Base-by-base conservation (phyloP, 2,888 invertebrate species). In the Aelia acuminata region DNA sequence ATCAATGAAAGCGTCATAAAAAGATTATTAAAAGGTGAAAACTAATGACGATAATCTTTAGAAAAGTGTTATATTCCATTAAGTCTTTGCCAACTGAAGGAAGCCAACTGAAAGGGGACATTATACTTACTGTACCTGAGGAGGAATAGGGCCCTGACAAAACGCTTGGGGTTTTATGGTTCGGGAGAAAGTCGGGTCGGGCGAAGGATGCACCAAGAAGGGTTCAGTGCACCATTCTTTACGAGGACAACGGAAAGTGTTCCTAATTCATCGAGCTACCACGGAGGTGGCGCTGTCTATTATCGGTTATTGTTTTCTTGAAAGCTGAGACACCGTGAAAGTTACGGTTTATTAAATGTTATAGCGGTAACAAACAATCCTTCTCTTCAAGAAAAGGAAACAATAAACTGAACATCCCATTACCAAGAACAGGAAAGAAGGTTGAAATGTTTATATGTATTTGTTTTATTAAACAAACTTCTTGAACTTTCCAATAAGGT, bases 111-210 rank as follows among this genome's bases (percentile, higher is more conserved):
- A n/a, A n/a, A n/a, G 18, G 35, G 57, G 31, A 57, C 4, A 57
- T 70, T 70, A 35, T 70, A 35, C 35, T 70, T 70, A 35, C 35
- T 70, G 63, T 70, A 70, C 63, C 63, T 70, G 8, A 1, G 18
- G 4, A 70, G 31, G 3, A 31, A 70, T 18, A 35, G 35, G 35
- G 8, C 18, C 20, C 15, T 57, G 13, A 57, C 57, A 57, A 57
- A 57, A 57, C 26, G 57, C 26, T 57, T 0, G 63, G 63, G 63
- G 63, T 70, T 35, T 70, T 70, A 70, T 70, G 63, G 63, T 70
- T 31, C 18, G 3, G 35, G 63, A 35, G 63, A 70, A 70, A 70
- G 63, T 35, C 5, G 15, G 31, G n/a, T 3, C 50, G 53, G 22
- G 1, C 53, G 26, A 2, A 26, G 18, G 63, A 70, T 70, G 31